These are phyloP conservation scores for Pomphorhynchus laevis DNA, from an alignment of 1,140 invertebrate genomes.

Conservation along the genomic window DNA sequence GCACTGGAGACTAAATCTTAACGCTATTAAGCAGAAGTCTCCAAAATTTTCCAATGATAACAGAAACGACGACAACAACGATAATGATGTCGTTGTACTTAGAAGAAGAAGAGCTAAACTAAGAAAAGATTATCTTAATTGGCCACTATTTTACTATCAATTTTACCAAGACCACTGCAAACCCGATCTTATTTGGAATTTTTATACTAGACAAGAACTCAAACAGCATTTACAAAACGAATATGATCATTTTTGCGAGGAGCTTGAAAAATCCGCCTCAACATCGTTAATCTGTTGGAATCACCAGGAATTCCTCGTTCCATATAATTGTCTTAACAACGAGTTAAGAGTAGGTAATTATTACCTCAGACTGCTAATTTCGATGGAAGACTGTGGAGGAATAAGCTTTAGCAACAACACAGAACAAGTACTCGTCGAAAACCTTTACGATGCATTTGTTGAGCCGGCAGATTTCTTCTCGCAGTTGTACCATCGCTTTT, in stretches of 20 bases:
- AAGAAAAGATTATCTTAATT: conserved; percentile 55
- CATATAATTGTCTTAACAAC: conserved; percentile 57
- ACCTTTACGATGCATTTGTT: background rate
- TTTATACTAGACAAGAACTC: conserved; percentile 77
- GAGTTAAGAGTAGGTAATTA: conserved; percentile 91
- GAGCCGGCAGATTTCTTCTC: conserved; percentile 73
- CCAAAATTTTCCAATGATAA: background rate
- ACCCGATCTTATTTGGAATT: conserved; percentile 93
- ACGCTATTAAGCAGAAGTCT: conserved; percentile 24
- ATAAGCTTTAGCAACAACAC: background rate
- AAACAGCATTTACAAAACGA: conserved; percentile 63
- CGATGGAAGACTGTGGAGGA: background rate
- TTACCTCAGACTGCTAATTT: conserved; percentile 52
- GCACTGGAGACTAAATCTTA: conserved; percentile 47
- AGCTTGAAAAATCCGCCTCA: conserved; percentile 43
- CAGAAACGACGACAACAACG: background rate
- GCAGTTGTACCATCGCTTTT: conserved; percentile 77
- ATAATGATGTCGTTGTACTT: conserved; percentile 36
- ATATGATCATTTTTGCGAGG: conserved; percentile 45
- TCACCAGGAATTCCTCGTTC: conserved; percentile 60
- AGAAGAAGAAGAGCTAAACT: conserved; percentile 51
- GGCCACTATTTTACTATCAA: conserved; percentile 53
- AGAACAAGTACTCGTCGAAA: background rate
- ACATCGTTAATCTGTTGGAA: conserved; percentile 80
- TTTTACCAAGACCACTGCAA: conserved; percentile 68